A percentile compares a stretch with the other conserved stretches of the same genome.
Conservation (phyloP, 2,113 vertebrate genomes). For the Chauna torquata region DNA sequence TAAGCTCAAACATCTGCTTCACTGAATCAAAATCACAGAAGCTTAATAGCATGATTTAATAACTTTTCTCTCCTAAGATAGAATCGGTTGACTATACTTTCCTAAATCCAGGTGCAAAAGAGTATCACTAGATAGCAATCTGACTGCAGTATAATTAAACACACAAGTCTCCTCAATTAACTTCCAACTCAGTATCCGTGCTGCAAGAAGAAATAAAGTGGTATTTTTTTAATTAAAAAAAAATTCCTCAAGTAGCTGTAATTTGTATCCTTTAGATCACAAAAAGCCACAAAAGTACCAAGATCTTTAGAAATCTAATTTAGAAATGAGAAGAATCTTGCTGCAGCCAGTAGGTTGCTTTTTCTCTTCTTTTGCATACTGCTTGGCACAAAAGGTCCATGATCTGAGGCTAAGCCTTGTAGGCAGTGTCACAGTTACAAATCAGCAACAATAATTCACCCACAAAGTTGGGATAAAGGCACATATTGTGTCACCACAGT, state of each 20-base stretch:
- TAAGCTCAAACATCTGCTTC: constrained; percentile 28
- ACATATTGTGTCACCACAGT: neutral
- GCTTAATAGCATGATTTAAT: constrained; percentile 1
- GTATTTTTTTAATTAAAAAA: neutral
- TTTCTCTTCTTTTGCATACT: neutral
- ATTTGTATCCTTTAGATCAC: neutral
- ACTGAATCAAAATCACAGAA: constrained; percentile 20
- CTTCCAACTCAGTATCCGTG: neutral
- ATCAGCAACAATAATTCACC: neutral
- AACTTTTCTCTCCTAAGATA: constrained; percentile 7
- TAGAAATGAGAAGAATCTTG: neutral
- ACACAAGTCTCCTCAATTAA: neutral
- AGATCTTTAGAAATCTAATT: neutral
- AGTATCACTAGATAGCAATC: neutral
- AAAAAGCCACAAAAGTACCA: neutral
- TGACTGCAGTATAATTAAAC: neutral
- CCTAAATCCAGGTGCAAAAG: constrained; percentile 33
- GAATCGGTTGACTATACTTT: neutral
- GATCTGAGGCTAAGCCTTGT: neutral
- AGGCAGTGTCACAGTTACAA: neutral
- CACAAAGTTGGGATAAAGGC: neutral
- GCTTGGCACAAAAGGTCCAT: neutral
- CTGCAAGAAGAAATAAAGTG: neutral
- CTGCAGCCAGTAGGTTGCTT: neutral
- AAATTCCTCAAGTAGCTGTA: neutral